These are phyloP conservation scores for Chroicocephalus ridibundus DNA, from an alignment of 2,113 vertebrate genomes.

Conservation along the genomic window DNA sequence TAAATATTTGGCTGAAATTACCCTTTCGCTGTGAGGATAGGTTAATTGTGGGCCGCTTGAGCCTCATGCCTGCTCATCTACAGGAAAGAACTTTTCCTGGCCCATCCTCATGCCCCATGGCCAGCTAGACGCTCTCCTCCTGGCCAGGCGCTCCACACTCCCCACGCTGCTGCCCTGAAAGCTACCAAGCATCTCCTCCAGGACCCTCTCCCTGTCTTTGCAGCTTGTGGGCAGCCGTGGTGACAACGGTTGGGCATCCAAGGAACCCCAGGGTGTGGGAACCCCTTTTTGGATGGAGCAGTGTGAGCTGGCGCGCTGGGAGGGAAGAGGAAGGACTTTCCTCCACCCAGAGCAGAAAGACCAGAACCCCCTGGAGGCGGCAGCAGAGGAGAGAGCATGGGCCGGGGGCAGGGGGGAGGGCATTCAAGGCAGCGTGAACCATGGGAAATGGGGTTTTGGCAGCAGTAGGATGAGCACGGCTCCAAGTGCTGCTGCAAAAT, in stretches of 20 bases:
- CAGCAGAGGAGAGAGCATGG: not conserved
- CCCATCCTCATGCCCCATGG: not conserved
- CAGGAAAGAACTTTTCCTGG: not conserved
- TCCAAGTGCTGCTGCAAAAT: not conserved
- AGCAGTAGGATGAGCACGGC: not conserved
- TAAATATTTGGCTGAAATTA: not conserved
- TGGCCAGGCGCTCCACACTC: fast-evolving
- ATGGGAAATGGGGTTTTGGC: not conserved
- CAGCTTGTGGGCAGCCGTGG: fast-evolving
- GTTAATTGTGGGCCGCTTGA: not conserved
- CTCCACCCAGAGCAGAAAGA: not conserved
- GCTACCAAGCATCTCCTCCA: not conserved
- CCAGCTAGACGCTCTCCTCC: not conserved
- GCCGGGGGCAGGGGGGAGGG: fast-evolving
- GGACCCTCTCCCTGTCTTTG: not conserved
- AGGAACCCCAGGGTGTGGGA: not conserved
- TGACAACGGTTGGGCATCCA: not conserved
- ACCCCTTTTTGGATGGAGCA: not conserved
- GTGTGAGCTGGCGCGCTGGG: not conserved
- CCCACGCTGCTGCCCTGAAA: fast-evolving
- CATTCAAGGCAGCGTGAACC: not conserved
- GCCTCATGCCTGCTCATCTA: not conserved
- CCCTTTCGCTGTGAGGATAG: not conserved
- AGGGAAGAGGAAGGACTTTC: not conserved
- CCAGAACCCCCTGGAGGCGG: not conserved